Conservation (phyloP, 2,797 vertebrate genomes). For the Anabas testudineus region DNA sequence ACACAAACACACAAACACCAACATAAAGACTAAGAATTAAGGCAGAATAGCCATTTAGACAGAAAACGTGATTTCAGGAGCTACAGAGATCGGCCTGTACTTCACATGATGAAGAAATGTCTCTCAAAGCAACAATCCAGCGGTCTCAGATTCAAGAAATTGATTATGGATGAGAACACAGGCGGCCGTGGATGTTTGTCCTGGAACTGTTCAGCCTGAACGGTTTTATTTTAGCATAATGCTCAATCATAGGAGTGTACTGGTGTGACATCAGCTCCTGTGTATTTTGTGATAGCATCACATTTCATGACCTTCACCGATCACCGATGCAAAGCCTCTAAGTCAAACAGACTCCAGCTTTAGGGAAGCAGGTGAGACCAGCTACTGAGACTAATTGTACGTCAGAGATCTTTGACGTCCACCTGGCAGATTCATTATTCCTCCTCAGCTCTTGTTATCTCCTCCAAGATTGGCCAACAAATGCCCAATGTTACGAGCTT, state of each 20-base stretch:
- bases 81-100: constrained; percentile 5
- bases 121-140: constrained; percentile 4
- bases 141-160: constrained; percentile 17
- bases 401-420: constrained; percentile 49
- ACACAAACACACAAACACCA: constrained; percentile 16
- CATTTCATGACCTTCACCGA: constrained; percentile 44
- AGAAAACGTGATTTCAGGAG: constrained; percentile 22
- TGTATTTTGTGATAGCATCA: constrained; percentile 32
- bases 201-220: not conserved
- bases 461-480: constrained; percentile 42
- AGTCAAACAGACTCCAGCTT: constrained; percentile 29
- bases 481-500: constrained; percentile 36
- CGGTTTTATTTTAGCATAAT: constrained; percentile 1
- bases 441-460: constrained; percentile 36
- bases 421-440: constrained; percentile 54
- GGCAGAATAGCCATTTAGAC: not conserved
- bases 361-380: constrained; percentile 50
- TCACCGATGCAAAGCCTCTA: not conserved
- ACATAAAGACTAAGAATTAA: not conserved
- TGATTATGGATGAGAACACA: not conserved
- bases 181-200: constrained; percentile 6
- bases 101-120: constrained; percentile 13
- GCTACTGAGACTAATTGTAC: constrained; percentile 51
- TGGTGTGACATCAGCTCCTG: constrained; percentile 23
- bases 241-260: constrained; percentile 8